phyloP scores from a whole-genome alignment of 2,888 invertebrate genomes.

The Terebella lapidaria region DNA sequence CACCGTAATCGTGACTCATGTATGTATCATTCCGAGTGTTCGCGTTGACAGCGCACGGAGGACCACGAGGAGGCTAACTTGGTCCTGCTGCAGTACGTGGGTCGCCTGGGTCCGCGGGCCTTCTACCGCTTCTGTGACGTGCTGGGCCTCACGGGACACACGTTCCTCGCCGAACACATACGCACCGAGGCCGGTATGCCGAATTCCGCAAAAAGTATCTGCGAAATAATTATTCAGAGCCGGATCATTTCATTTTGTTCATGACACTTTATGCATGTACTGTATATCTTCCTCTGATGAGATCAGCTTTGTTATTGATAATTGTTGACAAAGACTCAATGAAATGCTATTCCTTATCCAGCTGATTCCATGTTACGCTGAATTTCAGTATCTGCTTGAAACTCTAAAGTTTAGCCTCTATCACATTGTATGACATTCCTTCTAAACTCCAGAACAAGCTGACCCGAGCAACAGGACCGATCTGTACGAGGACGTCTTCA shows the following conservation, averaged over 20 bases:
- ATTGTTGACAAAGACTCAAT: too few relatives aligned
- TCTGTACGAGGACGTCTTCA: background rate
- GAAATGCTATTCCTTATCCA: background rate
- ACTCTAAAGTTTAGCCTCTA: too few relatives aligned
- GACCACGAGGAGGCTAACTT: background rate
- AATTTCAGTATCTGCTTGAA: too few relatives aligned
- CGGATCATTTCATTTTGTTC: too few relatives aligned
- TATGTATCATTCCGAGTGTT: too few relatives aligned
- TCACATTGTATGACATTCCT: background rate
- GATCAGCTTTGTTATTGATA: too few relatives aligned
- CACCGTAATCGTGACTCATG: too few relatives aligned
- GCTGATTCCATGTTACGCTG: background rate
- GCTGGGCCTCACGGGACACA: background rate
- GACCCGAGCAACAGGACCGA: background rate
- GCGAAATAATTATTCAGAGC: too few relatives aligned
- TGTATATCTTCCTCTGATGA: too few relatives aligned
- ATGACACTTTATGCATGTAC: too few relatives aligned
- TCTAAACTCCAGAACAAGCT: background rate
- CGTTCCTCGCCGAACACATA: background rate
- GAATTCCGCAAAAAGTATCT: background rate
- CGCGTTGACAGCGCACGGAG: background rate
- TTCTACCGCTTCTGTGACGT: background rate
- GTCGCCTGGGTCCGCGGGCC: background rate
- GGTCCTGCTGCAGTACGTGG: background rate
- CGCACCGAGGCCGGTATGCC: background rate